A percentile compares a stretch with the other conserved stretches of the same genome.
Conservation (phyloP, 2,113 vertebrate genomes). For the Amazona vittata region DNA sequence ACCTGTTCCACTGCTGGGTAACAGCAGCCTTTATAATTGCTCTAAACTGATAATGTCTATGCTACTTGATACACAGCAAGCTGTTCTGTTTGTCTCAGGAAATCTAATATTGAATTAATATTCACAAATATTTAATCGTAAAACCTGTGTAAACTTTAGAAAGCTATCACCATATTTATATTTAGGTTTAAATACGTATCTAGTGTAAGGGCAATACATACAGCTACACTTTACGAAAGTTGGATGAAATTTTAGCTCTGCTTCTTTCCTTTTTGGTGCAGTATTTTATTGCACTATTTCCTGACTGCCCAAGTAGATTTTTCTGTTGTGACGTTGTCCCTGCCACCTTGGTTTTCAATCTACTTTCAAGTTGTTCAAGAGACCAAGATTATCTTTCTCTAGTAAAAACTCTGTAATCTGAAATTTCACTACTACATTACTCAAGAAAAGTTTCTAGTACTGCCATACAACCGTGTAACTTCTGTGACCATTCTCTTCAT, state of each 20-base stretch:
- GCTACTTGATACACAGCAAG: not conserved
- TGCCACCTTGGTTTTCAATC: not conserved
- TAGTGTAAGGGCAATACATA: not conserved
- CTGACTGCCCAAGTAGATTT: not conserved
- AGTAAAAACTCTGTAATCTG: not conserved
- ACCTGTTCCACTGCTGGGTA: not conserved
- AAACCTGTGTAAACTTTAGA: not conserved
- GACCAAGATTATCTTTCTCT: not conserved
- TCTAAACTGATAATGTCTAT: not conserved
- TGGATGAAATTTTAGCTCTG: not conserved
- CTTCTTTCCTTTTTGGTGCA: not conserved
- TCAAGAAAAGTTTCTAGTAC: not conserved
- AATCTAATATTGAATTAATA: not conserved
- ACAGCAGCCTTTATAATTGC: not conserved
- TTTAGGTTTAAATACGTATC: not conserved
- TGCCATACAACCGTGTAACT: not conserved
- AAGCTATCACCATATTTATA: not conserved
- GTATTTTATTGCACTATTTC: not conserved
- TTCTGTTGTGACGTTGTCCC: not conserved
- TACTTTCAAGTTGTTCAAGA: not conserved
- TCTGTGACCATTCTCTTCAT: not conserved
- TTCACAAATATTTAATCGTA: not conserved
- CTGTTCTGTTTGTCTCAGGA: not conserved
- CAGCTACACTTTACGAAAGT: not conserved
- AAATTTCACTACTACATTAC: not conserved